Evolutionary conservation across 1,140 invertebrate species (phyloP).

Genomic region (Trachelipus rathkii): DNA sequence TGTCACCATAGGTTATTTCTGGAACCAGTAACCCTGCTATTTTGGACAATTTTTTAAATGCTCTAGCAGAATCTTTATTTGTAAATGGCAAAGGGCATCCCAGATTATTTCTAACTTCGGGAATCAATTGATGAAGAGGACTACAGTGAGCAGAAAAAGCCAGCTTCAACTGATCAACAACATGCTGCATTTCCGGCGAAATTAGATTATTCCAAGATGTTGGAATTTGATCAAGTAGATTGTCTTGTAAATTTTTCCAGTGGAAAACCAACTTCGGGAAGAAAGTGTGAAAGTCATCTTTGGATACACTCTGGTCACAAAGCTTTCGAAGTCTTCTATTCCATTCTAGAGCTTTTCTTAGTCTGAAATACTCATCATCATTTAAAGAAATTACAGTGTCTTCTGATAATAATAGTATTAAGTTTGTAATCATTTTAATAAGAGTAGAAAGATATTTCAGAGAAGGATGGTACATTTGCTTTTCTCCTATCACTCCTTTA

Average conservation of each 20-base stretch:
- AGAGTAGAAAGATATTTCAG: conserved; percentile 25
- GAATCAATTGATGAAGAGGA: conserved; percentile 32
- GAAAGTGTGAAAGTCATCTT: conserved; percentile 34
- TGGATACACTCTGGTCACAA: conserved; percentile 27
- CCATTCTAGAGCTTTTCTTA: conserved; percentile 30
- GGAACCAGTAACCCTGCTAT: not conserved
- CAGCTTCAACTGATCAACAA: conserved; percentile 30
- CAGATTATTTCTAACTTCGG: conserved; percentile 21
- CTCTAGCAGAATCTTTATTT: conserved; percentile 1
- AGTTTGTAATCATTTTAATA: conserved; percentile 13
- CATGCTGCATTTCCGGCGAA: conserved; percentile 18
- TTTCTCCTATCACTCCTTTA: conserved; percentile 28
- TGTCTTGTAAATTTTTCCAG: conserved; percentile 41
- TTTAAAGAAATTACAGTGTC: conserved; percentile 20
- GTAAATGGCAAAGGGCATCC: conserved; percentile 34
- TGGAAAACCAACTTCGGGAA: conserved; percentile 40
- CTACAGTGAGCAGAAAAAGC: conserved; percentile 33
- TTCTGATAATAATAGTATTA: conserved; percentile 20
- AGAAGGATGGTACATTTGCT: conserved; percentile 24
- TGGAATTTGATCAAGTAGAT: conserved; percentile 38
- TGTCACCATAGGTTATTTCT: not conserved
- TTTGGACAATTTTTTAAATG: not conserved
- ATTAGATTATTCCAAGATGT: conserved; percentile 30
- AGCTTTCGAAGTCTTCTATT: conserved; percentile 25
- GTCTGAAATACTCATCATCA: conserved; percentile 22